Evolutionary conservation across 2,888 invertebrate genomes (phyloP).

Genomic region (Steinernema scapterisci): DNA sequence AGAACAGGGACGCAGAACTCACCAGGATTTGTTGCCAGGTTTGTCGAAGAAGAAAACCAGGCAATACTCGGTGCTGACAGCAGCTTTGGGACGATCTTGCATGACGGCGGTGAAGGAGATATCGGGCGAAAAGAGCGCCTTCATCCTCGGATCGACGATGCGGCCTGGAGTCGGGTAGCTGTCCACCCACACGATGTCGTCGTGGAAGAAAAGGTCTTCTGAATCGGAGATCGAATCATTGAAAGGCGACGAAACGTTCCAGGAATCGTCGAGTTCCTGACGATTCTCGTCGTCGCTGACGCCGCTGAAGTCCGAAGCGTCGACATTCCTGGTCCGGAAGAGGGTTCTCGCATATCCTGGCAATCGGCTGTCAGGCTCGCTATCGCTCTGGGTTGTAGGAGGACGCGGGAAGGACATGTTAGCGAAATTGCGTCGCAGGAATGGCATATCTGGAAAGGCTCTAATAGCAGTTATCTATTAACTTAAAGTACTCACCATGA

Average conservation of each 20-base stretch:
- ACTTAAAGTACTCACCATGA: background rate
- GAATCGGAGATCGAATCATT: background rate
- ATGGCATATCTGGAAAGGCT: background rate
- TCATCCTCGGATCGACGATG: constrained; percentile 24
- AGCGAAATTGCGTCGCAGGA: background rate
- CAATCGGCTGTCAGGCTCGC: background rate
- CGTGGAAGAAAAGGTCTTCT: constrained; percentile 29
- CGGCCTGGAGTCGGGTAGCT: constrained; percentile 31
- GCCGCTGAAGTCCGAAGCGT: background rate
- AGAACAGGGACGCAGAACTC: background rate
- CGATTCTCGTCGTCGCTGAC: constrained; percentile 1
- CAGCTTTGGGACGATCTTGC: constrained; percentile 24
- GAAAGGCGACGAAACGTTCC: background rate
- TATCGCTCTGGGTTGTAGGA: background rate
- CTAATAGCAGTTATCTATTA: too few relatives aligned
- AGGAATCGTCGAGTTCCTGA: background rate
- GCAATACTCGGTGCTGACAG: constrained; percentile 2
- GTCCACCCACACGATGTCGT: constrained; percentile 39
- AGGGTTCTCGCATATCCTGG: background rate
- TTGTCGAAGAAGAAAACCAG: constrained; percentile 36
- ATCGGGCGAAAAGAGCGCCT: constrained; percentile 7
- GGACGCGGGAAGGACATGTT: background rate
- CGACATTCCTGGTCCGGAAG: background rate
- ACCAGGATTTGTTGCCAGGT: constrained; percentile 30
- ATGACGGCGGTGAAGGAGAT: constrained; percentile 12